Percentiles rank a stretch among this genome's conserved stretches.
Conservation (phyloP, 1,140 invertebrate species). For the Globodera rostochiensis region DNA sequence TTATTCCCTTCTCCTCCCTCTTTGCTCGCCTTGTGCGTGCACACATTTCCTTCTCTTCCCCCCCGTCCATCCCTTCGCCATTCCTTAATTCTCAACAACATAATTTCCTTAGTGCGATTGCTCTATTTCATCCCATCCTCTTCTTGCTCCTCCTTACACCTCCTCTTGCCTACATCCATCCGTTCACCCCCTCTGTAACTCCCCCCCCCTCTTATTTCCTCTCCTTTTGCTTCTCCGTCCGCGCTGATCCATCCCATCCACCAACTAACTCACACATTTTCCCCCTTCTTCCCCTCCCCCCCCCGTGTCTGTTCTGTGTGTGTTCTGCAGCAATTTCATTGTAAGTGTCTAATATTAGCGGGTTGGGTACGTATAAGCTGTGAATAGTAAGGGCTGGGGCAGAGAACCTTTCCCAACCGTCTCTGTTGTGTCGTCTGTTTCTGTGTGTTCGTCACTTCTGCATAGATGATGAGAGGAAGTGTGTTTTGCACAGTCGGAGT, state of each 20-base stretch:
- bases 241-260: slow-evolving; percentile 18
- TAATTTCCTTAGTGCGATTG: slow-evolving; percentile 22
- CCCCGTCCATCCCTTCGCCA: slow-evolving; percentile 15
- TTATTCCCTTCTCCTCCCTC: neutral
- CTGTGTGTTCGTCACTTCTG: neutral
- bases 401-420: neutral
- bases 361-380: slow-evolving; percentile 7
- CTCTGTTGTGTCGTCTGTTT: neutral
- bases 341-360: slow-evolving; percentile 10
- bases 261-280: slow-evolving; percentile 18
- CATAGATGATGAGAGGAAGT: neutral
- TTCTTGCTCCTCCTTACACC: slow-evolving; percentile 28
- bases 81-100: slow-evolving; percentile 26
- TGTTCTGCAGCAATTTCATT: slow-evolving; percentile 4
- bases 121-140: slow-evolving; percentile 12
- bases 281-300: slow-evolving; percentile 13
- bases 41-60: neutral
- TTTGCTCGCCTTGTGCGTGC: neutral
- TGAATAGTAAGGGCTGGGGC: neutral
- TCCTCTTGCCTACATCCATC: slow-evolving; percentile 21
- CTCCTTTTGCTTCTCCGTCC: slow-evolving; percentile 28
- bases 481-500: neutral
- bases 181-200: slow-evolving; percentile 25
- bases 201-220: slow-evolving; percentile 26
- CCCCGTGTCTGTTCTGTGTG: slow-evolving; percentile 6